Conservation (phyloP, 1,140 invertebrate genomes). For the Drosophila neocordata region DNA sequence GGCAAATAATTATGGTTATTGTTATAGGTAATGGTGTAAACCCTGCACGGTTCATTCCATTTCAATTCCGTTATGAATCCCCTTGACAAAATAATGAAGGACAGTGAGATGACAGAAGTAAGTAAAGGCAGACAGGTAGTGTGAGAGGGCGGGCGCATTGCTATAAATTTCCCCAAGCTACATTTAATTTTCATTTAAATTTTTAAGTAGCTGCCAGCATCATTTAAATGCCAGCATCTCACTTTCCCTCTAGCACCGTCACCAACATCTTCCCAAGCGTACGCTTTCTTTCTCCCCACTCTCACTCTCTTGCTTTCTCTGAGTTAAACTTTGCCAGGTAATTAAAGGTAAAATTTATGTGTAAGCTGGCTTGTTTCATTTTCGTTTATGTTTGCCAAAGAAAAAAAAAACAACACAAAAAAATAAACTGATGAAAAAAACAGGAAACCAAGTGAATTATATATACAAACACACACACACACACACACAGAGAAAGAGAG, state of each 20-base stretch:
- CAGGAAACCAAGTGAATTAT: conserved; percentile 10
- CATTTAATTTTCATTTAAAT: conserved; percentile 12
- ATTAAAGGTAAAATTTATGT: conserved; percentile 11
- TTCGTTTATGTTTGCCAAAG: conserved; percentile 5
- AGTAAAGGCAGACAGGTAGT: too few relatives aligned
- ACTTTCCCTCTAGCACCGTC: not conserved
- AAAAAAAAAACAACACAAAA: conserved; percentile 1
- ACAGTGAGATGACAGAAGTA: too few relatives aligned
- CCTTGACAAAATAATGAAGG: not conserved
- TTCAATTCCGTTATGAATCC: not conserved
- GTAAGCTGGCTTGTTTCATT: conserved; percentile 9
- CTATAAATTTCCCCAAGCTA: conserved; percentile 10
- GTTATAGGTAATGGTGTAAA: not conserved
- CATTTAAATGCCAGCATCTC: conserved; percentile 8
- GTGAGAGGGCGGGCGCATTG: not conserved
- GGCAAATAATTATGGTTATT: not conserved
- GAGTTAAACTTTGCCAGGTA: conserved; percentile 7
- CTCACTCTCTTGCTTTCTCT: not conserved
- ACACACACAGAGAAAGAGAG: not conserved
- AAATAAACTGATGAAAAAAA: conserved; percentile 6
- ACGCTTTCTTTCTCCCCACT: not conserved
- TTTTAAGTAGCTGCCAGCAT: conserved; percentile 11
- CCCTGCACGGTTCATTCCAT: not conserved
- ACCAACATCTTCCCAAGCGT: not conserved
- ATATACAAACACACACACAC: too few relatives aligned